Base-by-base conservation (phyloP, 2,113 vertebrate genomes). In the Zosterops japonicus region DNA sequence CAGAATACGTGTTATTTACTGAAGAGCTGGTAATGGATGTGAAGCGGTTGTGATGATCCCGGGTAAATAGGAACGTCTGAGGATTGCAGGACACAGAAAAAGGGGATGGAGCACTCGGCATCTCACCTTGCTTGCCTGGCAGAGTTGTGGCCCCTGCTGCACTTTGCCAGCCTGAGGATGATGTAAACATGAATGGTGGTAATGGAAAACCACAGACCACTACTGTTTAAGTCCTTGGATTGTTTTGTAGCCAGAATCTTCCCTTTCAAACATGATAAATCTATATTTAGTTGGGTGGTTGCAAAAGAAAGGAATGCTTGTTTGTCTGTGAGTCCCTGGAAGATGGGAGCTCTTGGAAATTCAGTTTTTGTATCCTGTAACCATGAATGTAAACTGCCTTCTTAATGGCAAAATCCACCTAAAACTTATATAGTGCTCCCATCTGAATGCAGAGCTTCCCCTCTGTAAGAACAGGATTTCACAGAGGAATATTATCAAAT, bases 21-120 rank as follows among this genome's bases (percentile, higher is more conserved):
- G 91, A 94, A 41, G 46, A 47, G 95, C 90, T 96, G 84, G 90
- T 96, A 95, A 96, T 87, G 93, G 94, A 93, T 94, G 90, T 4
- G 84, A 91, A 96, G 90, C 29, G 0, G 68, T 79, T 93, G 93
- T 87, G 93, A 94, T 67, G 93, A 96, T 94, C 90, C n/a, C 60
- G 83, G 77, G 91, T 86, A 97, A 97, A 96, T 41, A 95, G 8
- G 14, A 60, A 64, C 0, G 5, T 69, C 68, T 52, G 79, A 74
- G 56, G 78, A 35, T 68, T 77, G 47, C 70, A 79, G 79, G 87
- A 50, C 28, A 5, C 22, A 60, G 84, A 22, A 75, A 57, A 63
- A 17, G 44, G 72, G 65, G 64, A 6, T 27, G 57, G 67, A 90
- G 65, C 47, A 63, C 3, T 47, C 2, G 6, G 19, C 7, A 21